Base-by-base conservation (phyloP, 1,140 invertebrate species). In the Armadillidium nasatum region DNA sequence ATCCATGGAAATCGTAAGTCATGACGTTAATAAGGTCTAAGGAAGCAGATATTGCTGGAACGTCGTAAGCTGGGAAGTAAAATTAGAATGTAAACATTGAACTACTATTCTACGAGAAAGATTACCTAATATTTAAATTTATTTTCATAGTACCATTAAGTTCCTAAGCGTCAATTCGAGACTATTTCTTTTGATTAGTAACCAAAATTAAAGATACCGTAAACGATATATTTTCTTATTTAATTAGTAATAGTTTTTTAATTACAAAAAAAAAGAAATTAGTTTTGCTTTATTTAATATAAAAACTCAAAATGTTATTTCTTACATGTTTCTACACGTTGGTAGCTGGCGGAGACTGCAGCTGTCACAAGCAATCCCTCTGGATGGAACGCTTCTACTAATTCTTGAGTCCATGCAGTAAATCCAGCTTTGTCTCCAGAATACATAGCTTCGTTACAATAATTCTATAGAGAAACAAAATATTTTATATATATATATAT, bases 281-380 rank as follows among this genome's bases (percentile, higher is more conserved):
- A 10, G 9, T 10, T 50, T 10, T 10, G 15, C 9, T 60, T 19
- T 60, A 60, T 60, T 2, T 60, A 15, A 2, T 19, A 2, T 60
- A 4, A 19, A 60, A 60, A 60, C 19, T 60, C 0, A 7, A 60
- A 15, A 60, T 60, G 11, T 60, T 1, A 15, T 2, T 19, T 2
- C 68, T 76, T 60, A 7, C 50, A 13, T 19, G 11, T 15, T 4
- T 60, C 19, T 1, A 60, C 19, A 19, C 11, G 92, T 81, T 89
- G 91, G 85, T 95, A 95, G 82, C 90, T 94, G 0, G 93, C 93
- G 0, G 93, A 94, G 0, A 95, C 93, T 0, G 93, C 94, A 0
- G 93, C 88, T 1, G 92, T 93, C 7, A 96, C 84, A 0, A 95
- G 84, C 6, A 93, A 84, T 7, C 81, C 81, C 9, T 72, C 78